Evolutionary conservation across 2,113 vertebrate species (phyloP).

Genomic region (Lynx canadensis): DNA sequence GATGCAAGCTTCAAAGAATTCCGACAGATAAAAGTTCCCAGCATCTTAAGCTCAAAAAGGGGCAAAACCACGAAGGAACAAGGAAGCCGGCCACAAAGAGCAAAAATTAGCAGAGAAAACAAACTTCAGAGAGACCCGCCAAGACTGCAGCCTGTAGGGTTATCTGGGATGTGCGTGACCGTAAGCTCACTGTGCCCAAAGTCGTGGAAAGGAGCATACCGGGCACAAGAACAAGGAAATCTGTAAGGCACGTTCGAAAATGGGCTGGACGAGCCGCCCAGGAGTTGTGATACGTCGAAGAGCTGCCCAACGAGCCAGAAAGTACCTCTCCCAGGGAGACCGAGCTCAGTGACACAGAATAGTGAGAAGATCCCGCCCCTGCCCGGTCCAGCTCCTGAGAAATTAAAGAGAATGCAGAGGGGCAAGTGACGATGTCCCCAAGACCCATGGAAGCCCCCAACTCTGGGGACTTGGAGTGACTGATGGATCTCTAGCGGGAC

Average conservation of each 20-base stretch:
- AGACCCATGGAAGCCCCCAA: too few species aligned
- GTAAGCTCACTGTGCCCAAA: not conserved
- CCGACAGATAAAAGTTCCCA: not conserved
- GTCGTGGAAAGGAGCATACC: not conserved
- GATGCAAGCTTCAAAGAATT: not conserved
- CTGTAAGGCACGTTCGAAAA: not conserved
- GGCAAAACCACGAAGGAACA: rapidly evolving
- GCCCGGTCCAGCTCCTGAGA: not conserved
- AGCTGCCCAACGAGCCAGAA: not conserved
- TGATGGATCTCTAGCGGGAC: not conserved
- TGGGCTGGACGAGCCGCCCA: rapidly evolving
- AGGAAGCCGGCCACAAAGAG: not conserved
- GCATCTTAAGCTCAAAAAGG: not conserved
- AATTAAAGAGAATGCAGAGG: not conserved
- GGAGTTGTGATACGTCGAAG: not conserved
- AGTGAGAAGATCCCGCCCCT: not conserved
- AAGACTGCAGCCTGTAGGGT: not conserved
- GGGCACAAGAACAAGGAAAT: not conserved
- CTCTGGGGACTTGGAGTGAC: not conserved
- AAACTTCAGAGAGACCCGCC: rapidly evolving
- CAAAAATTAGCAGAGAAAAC: not conserved
- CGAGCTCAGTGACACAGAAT: not conserved
- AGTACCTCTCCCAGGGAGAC: not conserved
- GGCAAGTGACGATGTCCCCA: too few species aligned
- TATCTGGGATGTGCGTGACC: rapidly evolving